These are phyloP conservation scores for Iphiclides podalirius DNA, from an alignment of 2,888 invertebrate genomes.

Conservation along the genomic window DNA sequence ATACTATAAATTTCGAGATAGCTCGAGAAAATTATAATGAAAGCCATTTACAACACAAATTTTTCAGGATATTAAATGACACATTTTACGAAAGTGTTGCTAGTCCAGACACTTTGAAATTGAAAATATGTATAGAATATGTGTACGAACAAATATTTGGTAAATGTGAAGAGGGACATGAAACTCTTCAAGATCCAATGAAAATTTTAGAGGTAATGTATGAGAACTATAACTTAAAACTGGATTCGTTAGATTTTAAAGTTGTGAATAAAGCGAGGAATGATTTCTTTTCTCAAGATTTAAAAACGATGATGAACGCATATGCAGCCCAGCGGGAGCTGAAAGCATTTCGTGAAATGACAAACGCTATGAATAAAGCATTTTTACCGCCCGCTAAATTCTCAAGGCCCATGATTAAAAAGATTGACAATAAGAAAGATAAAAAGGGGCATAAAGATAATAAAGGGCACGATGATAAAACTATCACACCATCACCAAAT, in stretches of 20 bases:
- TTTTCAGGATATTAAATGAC: constrained; percentile 63
- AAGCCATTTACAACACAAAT: constrained; percentile 59
- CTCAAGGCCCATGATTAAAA: constrained; percentile 51
- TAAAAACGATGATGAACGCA: constrained; percentile 66
- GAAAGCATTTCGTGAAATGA: constrained; percentile 66
- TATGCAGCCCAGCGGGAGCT: constrained; percentile 64
- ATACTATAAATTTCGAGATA: constrained; percentile 55
- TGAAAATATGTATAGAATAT: constrained; percentile 71
- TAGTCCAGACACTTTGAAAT: constrained; percentile 58
- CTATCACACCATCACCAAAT: constrained; percentile 37
- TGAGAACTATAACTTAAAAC: constrained; percentile 64
- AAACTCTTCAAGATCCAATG: constrained; percentile 65
- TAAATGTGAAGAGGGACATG: constrained; percentile 71
- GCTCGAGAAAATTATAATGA: constrained; percentile 60
- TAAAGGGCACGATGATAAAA: too few relatives aligned
- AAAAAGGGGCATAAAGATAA: constrained; percentile 40
- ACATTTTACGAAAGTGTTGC: constrained; percentile 66
- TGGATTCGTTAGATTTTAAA: constrained; percentile 67
- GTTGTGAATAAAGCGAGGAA: constrained; percentile 63
- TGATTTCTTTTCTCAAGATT: constrained; percentile 67
- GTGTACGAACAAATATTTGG: constrained; percentile 72
- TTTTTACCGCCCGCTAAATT: constrained; percentile 59
- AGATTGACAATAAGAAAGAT: constrained; percentile 60
- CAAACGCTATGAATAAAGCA: constrained; percentile 68
- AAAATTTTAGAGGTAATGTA: constrained; percentile 71